Conservation (phyloP, 2,888 invertebrate genomes). For the Yponomeuta plumbellus region DNA sequence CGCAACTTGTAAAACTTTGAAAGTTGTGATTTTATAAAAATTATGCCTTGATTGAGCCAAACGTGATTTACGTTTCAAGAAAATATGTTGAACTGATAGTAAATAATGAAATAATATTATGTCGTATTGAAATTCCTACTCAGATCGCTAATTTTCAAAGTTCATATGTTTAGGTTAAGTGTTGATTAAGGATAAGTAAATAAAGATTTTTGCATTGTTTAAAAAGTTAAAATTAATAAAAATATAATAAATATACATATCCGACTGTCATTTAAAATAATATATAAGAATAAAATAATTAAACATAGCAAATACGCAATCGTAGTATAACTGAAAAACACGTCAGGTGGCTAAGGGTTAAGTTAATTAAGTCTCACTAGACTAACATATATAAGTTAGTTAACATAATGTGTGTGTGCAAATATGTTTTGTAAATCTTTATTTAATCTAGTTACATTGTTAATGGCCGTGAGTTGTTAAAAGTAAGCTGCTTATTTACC, state of each 20-base stretch:
- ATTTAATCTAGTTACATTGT: too few relatives aligned
- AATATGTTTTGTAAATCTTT: too few relatives aligned
- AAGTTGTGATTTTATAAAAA: too few relatives aligned
- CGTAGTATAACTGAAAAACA: conserved; percentile 8
- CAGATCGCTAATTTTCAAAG: background rate
- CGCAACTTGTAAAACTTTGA: too few relatives aligned
- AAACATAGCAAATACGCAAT: conserved; percentile 3
- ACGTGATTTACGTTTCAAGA: background rate
- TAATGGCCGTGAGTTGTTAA: too few relatives aligned
- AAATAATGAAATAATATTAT: conserved; percentile 3
- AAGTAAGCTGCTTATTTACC: too few relatives aligned
- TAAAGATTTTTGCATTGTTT: too few relatives aligned
- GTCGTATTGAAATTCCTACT: background rate
- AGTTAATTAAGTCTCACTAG: background rate
- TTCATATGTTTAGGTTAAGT: background rate
- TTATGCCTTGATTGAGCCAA: conserved; percentile 2
- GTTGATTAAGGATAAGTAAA: too few relatives aligned
- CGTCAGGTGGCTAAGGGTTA: conserved; percentile 9
- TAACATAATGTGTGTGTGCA: too few relatives aligned
- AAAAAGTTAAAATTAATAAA: background rate
- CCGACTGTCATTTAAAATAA: background rate
- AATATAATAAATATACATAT: background rate
- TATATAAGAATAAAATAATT: conserved; percentile 1
- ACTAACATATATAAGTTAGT: too few relatives aligned
- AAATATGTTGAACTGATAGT: background rate